A percentile compares a stretch with the other conserved stretches of the same genome.
Conservation (phyloP, 2,113 vertebrate species). For the Antennarius striatus region DNA sequence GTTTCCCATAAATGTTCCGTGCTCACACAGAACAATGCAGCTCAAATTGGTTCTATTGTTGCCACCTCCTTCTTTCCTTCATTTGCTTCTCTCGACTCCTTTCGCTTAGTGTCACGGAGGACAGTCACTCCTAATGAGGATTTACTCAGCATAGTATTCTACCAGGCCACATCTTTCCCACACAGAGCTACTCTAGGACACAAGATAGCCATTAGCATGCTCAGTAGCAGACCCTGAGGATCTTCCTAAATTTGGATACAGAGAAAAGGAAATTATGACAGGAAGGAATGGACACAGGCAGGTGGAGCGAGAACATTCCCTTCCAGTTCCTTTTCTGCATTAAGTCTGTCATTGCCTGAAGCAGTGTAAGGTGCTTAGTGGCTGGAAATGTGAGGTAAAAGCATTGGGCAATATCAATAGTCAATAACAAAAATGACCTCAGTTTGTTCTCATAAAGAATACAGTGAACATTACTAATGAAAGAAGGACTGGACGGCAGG, state of each 20-base stretch:
- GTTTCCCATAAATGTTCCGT: no score
- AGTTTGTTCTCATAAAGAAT: conserved; percentile 67
- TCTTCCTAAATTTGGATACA: conserved; percentile 49
- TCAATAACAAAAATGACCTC: conserved; percentile 52
- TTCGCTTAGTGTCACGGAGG: conserved; percentile 21
- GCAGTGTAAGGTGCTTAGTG: conserved; percentile 39
- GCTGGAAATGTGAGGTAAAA: conserved; percentile 49
- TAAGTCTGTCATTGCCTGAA: conserved; percentile 52
- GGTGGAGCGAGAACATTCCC: conserved; percentile 47
- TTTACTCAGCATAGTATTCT: conserved; percentile 62
- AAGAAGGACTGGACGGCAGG: conserved; percentile 48
- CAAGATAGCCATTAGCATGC: conserved; percentile 62
- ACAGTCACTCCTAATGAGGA: conserved; percentile 46
- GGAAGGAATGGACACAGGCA: conserved; percentile 36
- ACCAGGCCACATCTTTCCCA: conserved; percentile 52
- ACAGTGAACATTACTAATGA: conserved; percentile 63
- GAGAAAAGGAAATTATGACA: conserved; percentile 41
- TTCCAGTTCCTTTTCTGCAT: conserved; percentile 52
- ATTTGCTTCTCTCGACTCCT: neutral
- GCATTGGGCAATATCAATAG: conserved; percentile 31
- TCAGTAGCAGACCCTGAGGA: conserved; percentile 50
- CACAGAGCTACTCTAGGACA: conserved; percentile 37
- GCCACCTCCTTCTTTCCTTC: neutral
- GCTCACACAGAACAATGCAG: neutral
- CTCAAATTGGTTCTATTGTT: neutral